Base-by-base conservation (phyloP, 2,888 invertebrate genomes). In the Quadriops clusia region DNA sequence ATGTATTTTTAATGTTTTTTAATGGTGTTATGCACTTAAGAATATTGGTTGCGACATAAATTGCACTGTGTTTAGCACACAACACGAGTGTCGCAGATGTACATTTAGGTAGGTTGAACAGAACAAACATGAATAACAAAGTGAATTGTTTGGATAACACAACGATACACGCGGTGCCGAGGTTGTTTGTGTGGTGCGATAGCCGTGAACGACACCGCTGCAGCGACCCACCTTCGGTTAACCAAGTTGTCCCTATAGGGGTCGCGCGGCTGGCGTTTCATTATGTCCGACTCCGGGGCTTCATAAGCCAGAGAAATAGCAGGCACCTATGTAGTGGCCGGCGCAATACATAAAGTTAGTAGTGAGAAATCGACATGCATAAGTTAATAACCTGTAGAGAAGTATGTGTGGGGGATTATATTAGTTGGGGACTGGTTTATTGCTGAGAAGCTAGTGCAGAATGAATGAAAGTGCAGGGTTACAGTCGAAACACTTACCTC, bases 301-400 rank as follows among this genome's bases (percentile, higher is more conserved):
- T 94, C 93, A 73, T 94, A 94, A 72, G 93, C 93, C 77, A 94
- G 80, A 69, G 93, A 93, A 74, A 93, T 94, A 74, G 93, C 93
- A 70, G 93, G 93, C 74, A 90, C 86, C 91, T 86, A 77, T 65
- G 57, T 50, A 62, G 67, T 67, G 67, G 69, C 46, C 53, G 50
- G 50, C 55, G 53, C 53, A 54, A 56, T 50, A 57, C 51, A 54
- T 46, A 56, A 42, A 52, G 41, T 45, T 43, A 44, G 42, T 43
- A 42, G 42, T 40, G 43, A 43, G 36, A 43, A 42, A 42, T 39
- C n/a, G 32, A 51, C 56, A 56, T 56, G 57, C 56, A 54, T 42
- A 52, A 49, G 43, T 46, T 48, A 30, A 17, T 26, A 28, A 26
- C 40, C 42, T 42, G 43, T 41, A 40, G 39, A 46, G 39, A 46